These are phyloP conservation scores for Lasiurus borealis DNA, from an alignment of 2,113 vertebrate genomes.

Conservation along the genomic window DNA sequence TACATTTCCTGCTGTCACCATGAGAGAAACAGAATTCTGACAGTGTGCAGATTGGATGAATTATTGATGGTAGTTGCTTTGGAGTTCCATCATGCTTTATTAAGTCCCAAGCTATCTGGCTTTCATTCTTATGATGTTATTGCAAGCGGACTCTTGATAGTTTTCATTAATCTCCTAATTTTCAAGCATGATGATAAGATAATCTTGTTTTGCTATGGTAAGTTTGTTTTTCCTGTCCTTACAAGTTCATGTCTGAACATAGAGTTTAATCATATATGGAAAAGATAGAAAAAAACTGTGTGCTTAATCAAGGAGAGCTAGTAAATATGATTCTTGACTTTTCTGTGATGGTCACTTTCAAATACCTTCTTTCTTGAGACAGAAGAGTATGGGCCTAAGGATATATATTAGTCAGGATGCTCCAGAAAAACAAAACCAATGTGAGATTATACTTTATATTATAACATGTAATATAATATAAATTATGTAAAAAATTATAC, in stretches of 20 bases:
- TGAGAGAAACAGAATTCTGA: not conserved
- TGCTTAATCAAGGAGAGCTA: not conserved
- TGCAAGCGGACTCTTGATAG: not conserved
- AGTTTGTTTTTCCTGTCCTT: not conserved
- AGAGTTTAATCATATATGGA: not conserved
- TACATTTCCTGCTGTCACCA: not conserved
- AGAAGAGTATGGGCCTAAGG: not conserved
- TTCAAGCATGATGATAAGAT: not conserved
- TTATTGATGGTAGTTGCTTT: not conserved
- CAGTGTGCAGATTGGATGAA: not conserved
- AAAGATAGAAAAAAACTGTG: not conserved
- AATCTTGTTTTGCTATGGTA: not conserved
- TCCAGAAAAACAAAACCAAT: not conserved
- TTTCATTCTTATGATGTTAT: not conserved
- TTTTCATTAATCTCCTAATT: conserved; percentile 8
- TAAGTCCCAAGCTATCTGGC: not conserved
- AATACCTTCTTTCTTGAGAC: not conserved
- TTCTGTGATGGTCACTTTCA: not conserved
- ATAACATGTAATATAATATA: not conserved
- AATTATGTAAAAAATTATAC: not conserved
- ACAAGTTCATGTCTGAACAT: not conserved
- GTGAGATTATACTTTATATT: not conserved
- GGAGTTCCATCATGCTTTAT: not conserved
- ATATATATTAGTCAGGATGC: not conserved
- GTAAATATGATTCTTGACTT: not conserved